Conservation (phyloP, 1,140 invertebrate genomes). For the Contarinia nasturtii region DNA sequence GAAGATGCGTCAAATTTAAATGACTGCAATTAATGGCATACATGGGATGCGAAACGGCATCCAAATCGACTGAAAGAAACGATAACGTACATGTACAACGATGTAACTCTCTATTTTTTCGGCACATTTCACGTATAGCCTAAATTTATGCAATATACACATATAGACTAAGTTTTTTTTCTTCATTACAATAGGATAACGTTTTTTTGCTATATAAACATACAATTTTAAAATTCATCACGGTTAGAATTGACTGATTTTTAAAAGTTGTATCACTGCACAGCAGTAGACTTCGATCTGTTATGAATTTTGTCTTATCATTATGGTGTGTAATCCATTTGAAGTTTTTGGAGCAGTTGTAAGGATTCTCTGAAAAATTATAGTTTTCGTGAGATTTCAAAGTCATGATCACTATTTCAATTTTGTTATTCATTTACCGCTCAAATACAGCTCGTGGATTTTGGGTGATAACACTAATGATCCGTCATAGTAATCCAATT, state of each 20-base stretch:
- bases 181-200: background rate
- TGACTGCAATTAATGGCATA: constrained; percentile 23
- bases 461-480: constrained; percentile 14
- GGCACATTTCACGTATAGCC: constrained; percentile 11
- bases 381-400: background rate
- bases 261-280: constrained; percentile 28
- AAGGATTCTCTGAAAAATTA: constrained; percentile 29
- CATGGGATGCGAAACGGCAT: constrained; percentile 27
- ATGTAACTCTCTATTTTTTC: constrained; percentile 12
- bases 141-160: background rate
- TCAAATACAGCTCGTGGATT: constrained; percentile 23
- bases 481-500: constrained; percentile 21
- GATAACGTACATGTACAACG: constrained; percentile 18
- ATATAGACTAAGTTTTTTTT: background rate
- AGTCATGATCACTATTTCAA: constrained; percentile 1
- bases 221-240: constrained; percentile 34
- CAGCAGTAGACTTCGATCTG: constrained; percentile 28
- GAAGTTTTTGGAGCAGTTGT: constrained; percentile 33
- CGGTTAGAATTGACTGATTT: constrained; percentile 27
- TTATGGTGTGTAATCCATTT: constrained; percentile 31
- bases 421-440: constrained; percentile 14
- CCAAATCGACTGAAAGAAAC: constrained; percentile 10
- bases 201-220: constrained; percentile 4
- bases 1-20: constrained; percentile 12
- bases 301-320: constrained; percentile 22